A percentile compares a stretch with the other conserved stretches of the same genome.
These are phyloP conservation scores for Bryconaethiops microstoma DNA, from an alignment of 2,797 vertebrate genomes.

Conservation along the genomic window DNA sequence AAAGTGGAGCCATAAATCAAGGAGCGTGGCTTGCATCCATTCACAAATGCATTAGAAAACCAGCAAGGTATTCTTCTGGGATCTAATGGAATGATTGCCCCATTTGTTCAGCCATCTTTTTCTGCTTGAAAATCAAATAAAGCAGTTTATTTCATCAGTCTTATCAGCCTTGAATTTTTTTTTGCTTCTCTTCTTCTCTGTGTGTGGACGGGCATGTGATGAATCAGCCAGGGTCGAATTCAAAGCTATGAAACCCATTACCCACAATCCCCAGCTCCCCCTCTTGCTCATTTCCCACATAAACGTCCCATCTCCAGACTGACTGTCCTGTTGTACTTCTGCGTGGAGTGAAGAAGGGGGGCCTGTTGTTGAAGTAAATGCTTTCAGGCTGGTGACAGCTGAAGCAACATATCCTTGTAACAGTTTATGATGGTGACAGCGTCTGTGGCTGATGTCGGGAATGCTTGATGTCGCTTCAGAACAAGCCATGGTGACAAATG, in stretches of 20 bases:
- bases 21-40: constrained; percentile 5
- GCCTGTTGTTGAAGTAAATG: constrained; percentile 6
- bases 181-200: neutral
- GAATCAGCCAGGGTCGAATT: constrained; percentile 22
- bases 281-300: constrained; percentile 20
- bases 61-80: constrained; percentile 6
- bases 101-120: constrained; percentile 33
- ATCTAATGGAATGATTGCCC: constrained; percentile 29
- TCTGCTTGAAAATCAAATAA: constrained; percentile 41
- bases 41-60: constrained; percentile 15
- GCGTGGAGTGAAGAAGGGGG: neutral
- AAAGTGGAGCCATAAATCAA: constrained; percentile 29
- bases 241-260: constrained; percentile 50
- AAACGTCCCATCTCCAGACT: neutral
- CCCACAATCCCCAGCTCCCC: constrained; percentile 41
- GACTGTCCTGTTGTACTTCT: constrained; percentile 14
- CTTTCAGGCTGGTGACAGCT: constrained; percentile 34
- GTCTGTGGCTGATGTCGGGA: neutral
- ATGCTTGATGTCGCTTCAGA: constrained; percentile 22
- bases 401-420: constrained; percentile 3
- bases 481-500: constrained; percentile 26
- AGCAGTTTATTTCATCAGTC: constrained; percentile 31
- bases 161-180: neutral
- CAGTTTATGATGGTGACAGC: constrained; percentile 20
- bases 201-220: constrained; percentile 6